phyloP scores from a whole-genome alignment of 2,797 vertebrate genomes.

The Rhadinocentrus ornatus region DNA sequence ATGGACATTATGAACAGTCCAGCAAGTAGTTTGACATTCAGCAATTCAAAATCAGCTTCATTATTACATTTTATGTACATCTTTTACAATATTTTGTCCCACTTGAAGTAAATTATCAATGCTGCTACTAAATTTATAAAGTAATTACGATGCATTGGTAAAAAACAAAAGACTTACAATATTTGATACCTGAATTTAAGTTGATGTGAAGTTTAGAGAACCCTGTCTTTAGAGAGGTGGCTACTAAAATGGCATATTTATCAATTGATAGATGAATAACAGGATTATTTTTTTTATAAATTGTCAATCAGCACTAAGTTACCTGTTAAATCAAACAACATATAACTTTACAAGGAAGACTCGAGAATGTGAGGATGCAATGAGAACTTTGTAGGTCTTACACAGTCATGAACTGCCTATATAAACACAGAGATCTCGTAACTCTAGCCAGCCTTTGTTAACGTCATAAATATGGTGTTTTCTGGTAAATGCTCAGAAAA shows the following conservation, averaged over 20 bases:
- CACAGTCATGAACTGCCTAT: background rate
- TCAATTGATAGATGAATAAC: conserved; percentile 15
- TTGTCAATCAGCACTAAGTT: conserved; percentile 12
- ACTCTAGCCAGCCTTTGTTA: background rate
- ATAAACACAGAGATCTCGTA: background rate
- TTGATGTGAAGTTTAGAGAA: conserved; percentile 1
- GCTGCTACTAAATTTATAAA: conserved; percentile 24
- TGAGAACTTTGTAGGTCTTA: background rate
- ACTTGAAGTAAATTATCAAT: conserved; percentile 22
- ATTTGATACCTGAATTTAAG: conserved; percentile 13
- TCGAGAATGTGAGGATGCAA: conserved; percentile 29
- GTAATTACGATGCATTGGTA: background rate
- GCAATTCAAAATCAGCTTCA: conserved; percentile 41
- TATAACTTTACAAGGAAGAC: conserved; percentile 60
- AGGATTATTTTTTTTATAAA: conserved; percentile 11
- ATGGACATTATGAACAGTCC: conserved; percentile 44
- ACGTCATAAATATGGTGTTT: background rate
- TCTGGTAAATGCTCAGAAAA: background rate
- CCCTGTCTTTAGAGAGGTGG: background rate
- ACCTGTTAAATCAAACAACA: conserved; percentile 27
- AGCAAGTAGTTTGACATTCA: conserved; percentile 50
- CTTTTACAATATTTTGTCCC: conserved; percentile 39
- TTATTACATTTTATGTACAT: conserved; percentile 47
- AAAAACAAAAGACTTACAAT: conserved; percentile 1
- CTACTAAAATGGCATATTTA: background rate